These are phyloP conservation scores for Sebastes diploproa DNA, from an alignment of 2,797 vertebrate species.

Conservation along the genomic window DNA sequence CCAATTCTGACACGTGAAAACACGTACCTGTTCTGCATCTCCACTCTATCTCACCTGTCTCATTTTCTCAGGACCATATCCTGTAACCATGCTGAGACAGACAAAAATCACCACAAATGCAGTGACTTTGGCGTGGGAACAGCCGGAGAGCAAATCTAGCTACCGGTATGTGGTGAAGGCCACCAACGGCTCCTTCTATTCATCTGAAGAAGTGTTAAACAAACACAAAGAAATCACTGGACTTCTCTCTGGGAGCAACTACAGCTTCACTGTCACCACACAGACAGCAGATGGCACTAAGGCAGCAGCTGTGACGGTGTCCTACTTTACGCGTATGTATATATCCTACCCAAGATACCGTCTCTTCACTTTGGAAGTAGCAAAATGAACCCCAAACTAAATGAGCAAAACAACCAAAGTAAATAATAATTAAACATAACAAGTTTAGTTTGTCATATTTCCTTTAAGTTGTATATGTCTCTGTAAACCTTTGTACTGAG, in stretches of 20 bases:
- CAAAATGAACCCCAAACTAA: background rate
- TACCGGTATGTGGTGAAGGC: constrained; percentile 59
- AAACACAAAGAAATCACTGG: background rate
- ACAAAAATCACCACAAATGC: constrained; percentile 42
- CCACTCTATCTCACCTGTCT: background rate
- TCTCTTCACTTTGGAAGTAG: background rate
- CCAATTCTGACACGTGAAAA: background rate
- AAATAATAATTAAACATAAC: background rate
- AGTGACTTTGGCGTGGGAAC: constrained; percentile 70
- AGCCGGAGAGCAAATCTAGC: background rate
- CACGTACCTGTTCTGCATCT: background rate
- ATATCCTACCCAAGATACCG: background rate
- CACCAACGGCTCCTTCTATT: background rate
- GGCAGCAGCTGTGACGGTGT: constrained; percentile 48
- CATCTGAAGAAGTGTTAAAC: fast-evolving
- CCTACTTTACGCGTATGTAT: constrained; percentile 71
- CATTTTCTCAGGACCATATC: constrained; percentile 62
- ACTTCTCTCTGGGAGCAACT: constrained; percentile 72
- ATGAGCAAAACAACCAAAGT: background rate
- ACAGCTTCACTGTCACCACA: constrained; percentile 74
- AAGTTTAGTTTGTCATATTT: background rate
- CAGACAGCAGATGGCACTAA: constrained; percentile 58
- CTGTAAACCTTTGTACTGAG: background rate
- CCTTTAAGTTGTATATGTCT: background rate
- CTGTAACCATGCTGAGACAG: constrained; percentile 41